These are phyloP conservation scores for Hippocampus kuda DNA, from an alignment of 2,797 vertebrate genomes.

Conservation along the genomic window DNA sequence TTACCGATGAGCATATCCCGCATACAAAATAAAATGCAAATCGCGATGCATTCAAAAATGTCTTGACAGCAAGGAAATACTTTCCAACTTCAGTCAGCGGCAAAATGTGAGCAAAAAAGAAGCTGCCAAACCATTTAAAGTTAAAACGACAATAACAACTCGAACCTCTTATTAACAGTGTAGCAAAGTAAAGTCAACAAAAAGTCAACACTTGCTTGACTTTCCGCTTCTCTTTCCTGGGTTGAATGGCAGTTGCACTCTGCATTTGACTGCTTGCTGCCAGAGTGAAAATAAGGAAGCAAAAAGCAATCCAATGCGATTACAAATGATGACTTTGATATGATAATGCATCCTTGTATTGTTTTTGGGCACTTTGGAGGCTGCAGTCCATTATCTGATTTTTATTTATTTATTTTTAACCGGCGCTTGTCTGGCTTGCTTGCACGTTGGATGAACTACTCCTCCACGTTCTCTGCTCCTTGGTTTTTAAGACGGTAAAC, in stretches of 20 bases:
- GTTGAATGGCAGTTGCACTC: background rate
- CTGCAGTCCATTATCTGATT: background rate
- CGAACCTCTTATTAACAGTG: no score
- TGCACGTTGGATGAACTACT: background rate
- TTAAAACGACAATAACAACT: no score
- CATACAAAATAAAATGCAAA: no score
- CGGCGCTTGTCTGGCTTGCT: background rate
- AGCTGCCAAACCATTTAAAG: no score
- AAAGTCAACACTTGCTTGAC: background rate
- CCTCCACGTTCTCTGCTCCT: slow-evolving; percentile 2
- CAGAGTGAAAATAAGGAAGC: background rate
- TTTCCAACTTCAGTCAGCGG: no score
- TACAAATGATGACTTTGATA: slow-evolving; percentile 1
- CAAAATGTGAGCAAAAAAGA: no score
- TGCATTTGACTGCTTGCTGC: background rate
- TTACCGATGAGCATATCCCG: no score
- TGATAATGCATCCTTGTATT: no score
- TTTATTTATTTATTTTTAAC: background rate
- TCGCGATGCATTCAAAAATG: no score
- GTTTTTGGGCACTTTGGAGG: background rate
- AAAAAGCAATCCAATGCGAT: background rate
- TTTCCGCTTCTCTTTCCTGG: background rate
- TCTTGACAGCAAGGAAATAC: no score
- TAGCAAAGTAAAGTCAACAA: no score
- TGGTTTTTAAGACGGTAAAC: slow-evolving; percentile 29